These are phyloP conservation scores for Champsocephalus gunnari DNA, from an alignment of 2,797 vertebrate genomes.

Conservation along the genomic window DNA sequence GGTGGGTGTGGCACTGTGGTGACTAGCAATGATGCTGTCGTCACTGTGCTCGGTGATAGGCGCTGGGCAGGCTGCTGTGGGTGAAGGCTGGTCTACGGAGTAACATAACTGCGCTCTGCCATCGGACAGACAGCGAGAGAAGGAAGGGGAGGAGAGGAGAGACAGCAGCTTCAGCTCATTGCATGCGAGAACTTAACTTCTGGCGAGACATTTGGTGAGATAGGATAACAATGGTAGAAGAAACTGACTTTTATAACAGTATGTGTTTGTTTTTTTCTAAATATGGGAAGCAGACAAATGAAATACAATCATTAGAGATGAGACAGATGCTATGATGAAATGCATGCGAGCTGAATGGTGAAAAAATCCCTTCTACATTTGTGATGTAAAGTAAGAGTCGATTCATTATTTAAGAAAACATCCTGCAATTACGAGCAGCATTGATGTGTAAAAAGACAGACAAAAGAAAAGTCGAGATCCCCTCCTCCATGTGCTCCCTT, in stretches of 20 bases:
- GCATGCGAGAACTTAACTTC: conserved; percentile 72
- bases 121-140: conserved; percentile 52
- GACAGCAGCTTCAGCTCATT: conserved; percentile 43
- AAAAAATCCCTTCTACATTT: conserved; percentile 2
- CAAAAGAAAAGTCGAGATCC: conserved; percentile 67
- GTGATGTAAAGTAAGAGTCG: conserved; percentile 25
- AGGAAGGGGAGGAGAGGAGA: conserved; percentile 38
- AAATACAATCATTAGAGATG: conserved; percentile 16
- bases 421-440: background rate
- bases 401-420: conserved; percentile 6
- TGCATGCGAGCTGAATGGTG: conserved; percentile 7
- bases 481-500: conserved; percentile 52
- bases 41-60: conserved; percentile 71
- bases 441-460: conserved; percentile 38
- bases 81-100: conserved; percentile 63
- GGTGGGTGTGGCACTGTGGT: conserved; percentile 82
- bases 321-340: conserved; percentile 27
- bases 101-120: conserved; percentile 70
- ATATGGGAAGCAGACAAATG: background rate
- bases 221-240: conserved; percentile 26
- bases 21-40: conserved; percentile 64
- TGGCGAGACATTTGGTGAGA: conserved; percentile 72
- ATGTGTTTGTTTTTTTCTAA: background rate
- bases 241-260: conserved; percentile 14
- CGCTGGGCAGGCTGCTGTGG: conserved; percentile 42